A percentile compares a stretch with the other conserved stretches of the same genome.
Conservation (phyloP, 2,113 vertebrate genomes). For the Azemiops feae region DNA sequence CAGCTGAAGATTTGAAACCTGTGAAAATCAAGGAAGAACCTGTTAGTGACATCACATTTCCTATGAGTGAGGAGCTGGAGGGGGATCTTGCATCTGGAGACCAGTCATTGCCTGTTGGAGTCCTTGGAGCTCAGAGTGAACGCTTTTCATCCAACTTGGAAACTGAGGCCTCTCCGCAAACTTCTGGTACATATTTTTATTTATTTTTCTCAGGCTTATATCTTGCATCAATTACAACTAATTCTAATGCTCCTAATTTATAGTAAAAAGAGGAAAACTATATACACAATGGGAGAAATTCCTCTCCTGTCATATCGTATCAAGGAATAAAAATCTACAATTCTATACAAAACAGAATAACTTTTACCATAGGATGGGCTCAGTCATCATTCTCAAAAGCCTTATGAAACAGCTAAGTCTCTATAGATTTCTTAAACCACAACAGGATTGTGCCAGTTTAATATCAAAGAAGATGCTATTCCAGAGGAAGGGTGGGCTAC, state of each 20-base stretch:
- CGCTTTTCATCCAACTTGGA: slow-evolving; percentile 86
- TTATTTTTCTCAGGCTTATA: background rate
- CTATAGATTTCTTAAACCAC: background rate
- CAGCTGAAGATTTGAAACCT: slow-evolving; percentile 91
- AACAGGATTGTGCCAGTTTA: background rate
- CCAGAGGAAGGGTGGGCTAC: background rate
- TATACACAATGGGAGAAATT: background rate
- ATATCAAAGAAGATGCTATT: background rate
- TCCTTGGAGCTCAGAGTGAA: slow-evolving; percentile 84
- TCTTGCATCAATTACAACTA: background rate
- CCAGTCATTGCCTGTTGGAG: slow-evolving; percentile 88
- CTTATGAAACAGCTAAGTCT: background rate
- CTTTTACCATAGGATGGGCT: background rate
- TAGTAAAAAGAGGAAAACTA: background rate
- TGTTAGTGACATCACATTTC: slow-evolving; percentile 88
- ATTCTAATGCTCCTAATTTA: background rate
- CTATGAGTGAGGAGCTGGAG: slow-evolving; percentile 89
- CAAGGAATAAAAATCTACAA: background rate
- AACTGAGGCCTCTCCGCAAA: slow-evolving; percentile 88
- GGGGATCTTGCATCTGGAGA: slow-evolving; percentile 88
- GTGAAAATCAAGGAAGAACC: slow-evolving; percentile 93
- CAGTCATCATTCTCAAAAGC: background rate
- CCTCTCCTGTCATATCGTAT: background rate
- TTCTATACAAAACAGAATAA: background rate
- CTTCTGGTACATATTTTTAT: slow-evolving; percentile 74